phyloP scores from a whole-genome alignment of 2,113 vertebrate species.

The Ivindomyrus marchei region DNA sequence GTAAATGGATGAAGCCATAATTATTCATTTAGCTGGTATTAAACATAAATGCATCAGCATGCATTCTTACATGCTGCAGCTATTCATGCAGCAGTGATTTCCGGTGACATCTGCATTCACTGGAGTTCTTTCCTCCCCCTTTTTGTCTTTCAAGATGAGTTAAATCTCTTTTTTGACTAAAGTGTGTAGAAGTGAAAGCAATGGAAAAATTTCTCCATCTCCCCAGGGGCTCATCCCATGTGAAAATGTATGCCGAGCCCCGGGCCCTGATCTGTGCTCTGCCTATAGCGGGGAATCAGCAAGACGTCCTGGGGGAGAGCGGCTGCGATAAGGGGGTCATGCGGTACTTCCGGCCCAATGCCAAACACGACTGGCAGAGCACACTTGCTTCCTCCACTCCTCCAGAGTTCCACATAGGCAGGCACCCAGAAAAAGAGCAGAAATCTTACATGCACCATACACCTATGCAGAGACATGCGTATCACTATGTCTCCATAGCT shows the following conservation, averaged over 20 bases:
- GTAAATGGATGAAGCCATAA: conserved; percentile 57
- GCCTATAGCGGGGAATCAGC: background rate
- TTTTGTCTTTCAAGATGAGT: background rate
- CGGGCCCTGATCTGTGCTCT: background rate
- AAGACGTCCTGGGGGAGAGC: background rate
- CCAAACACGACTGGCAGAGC: background rate
- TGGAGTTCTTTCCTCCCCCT: background rate
- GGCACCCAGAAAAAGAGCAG: background rate
- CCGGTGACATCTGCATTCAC: conserved; percentile 31
- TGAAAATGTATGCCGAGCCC: conserved; percentile 16
- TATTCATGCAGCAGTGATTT: conserved; percentile 27
- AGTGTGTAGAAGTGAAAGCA: conserved; percentile 43
- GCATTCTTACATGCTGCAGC: background rate
- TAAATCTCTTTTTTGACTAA: conserved; percentile 31
- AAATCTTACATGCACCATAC: background rate
- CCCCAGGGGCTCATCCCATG: conserved; percentile 46
- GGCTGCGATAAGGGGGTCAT: background rate
- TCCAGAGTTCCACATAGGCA: background rate
- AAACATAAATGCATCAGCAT: conserved; percentile 49
- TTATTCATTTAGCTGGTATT: conserved; percentile 52
- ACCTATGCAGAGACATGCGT: conserved; percentile 18
- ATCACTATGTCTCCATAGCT: background rate
- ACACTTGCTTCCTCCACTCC: no score
- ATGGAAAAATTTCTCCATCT: conserved; percentile 47
- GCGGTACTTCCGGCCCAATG: no score